These are phyloP conservation scores for Procavia capensis DNA, from an alignment of 2,113 vertebrate species.

Conservation along the genomic window DNA sequence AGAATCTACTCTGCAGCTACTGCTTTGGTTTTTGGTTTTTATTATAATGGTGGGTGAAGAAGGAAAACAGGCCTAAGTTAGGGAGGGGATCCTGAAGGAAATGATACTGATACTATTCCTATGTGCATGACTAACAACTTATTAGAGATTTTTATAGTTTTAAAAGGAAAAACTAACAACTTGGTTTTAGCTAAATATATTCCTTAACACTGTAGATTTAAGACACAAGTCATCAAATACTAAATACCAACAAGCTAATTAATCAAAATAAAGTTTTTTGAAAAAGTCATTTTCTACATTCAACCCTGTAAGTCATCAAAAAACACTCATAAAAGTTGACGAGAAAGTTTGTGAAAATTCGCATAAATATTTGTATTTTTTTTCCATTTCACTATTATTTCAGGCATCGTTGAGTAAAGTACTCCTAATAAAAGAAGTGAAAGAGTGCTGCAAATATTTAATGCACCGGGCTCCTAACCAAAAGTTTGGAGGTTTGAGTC, in stretches of 20 bases:
- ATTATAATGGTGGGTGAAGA: not conserved
- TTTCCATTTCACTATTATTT: slow-evolving; percentile 34
- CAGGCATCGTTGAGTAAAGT: not conserved
- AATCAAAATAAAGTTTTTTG: slow-evolving; percentile 48
- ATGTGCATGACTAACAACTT: not conserved
- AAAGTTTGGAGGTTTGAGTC: not conserved
- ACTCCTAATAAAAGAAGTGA: not conserved
- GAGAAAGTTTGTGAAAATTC: slow-evolving; percentile 25
- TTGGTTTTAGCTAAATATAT: slow-evolving; percentile 45
- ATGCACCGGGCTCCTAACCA: not conserved
- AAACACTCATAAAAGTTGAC: not conserved
- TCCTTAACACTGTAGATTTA: slow-evolving; percentile 16
- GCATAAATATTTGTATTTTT: not conserved
- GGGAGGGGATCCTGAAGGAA: not conserved
- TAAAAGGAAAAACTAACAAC: slow-evolving; percentile 28
- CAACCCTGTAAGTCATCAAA: not conserved
- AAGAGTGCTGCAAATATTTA: not conserved
- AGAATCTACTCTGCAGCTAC: not conserved
- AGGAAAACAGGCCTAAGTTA: not conserved
- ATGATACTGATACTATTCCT: not conserved
- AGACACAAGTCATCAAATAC: not conserved
- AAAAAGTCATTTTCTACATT: slow-evolving; percentile 46
- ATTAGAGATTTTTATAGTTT: slow-evolving; percentile 49
- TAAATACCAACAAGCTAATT: slow-evolving; percentile 17
- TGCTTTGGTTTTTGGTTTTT: not conserved